A percentile compares a stretch with the other conserved stretches of the same genome.
Conservation (phyloP, 2,888 invertebrate genomes). For the Platycheirus albimanus region DNA sequence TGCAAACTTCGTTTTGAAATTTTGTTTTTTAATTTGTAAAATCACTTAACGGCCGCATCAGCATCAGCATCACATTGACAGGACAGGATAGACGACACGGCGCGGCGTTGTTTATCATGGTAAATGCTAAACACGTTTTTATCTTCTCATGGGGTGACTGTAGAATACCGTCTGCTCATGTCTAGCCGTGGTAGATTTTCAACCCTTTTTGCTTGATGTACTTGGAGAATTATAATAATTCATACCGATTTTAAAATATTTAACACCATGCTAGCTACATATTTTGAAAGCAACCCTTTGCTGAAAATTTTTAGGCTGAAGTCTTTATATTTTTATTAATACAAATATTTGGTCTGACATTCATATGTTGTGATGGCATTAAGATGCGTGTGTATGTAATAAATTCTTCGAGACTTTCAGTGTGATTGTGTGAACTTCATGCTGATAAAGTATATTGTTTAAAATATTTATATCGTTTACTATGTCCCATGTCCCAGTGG, state of each 20-base stretch:
- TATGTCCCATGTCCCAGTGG: too few species aligned
- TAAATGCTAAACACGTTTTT: conserved; percentile 67
- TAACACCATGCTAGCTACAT: conserved; percentile 42
- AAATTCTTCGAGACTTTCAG: too few species aligned
- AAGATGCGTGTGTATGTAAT: too few species aligned
- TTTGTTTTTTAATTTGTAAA: conserved; percentile 59
- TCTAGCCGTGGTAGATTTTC: conserved; percentile 52
- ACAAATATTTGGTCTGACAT: too few species aligned
- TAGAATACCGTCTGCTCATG: conserved; percentile 35
- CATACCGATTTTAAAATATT: conserved; percentile 58
- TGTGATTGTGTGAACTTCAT: too few species aligned
- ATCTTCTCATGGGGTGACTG: conserved; percentile 21
- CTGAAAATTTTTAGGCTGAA: neutral
- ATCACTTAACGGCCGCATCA: conserved; percentile 58
- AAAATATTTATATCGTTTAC: too few species aligned
- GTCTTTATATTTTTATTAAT: conserved; percentile 14
- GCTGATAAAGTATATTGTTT: too few species aligned
- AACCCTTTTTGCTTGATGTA: conserved; percentile 47
- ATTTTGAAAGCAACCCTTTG: conserved; percentile 31
- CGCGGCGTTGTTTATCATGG: conserved; percentile 56
- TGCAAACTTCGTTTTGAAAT: conserved; percentile 5
- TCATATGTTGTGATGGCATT: too few species aligned
- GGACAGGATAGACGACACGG: neutral
- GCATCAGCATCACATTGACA: conserved; percentile 50
- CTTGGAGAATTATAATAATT: conserved; percentile 55